A percentile compares a stretch with the other conserved stretches of the same genome.
Evolutionary conservation across 2,113 vertebrate genomes (phyloP).

Genomic region (Oriolus oriolus): DNA sequence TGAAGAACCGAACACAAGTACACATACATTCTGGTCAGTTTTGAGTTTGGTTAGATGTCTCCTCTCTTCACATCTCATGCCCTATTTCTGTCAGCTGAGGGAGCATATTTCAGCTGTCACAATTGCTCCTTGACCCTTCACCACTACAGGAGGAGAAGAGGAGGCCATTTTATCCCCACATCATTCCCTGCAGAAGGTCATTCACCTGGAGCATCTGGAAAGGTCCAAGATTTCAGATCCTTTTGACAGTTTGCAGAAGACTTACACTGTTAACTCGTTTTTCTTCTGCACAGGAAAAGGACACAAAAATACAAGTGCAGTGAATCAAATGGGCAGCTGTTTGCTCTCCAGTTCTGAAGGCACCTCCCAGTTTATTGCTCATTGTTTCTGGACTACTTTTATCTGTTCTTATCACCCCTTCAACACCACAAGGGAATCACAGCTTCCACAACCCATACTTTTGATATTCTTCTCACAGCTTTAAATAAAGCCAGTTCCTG

Average conservation of each 20-base stretch:
- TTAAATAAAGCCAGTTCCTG: neutral
- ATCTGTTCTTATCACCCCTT: neutral
- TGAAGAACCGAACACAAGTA: neutral
- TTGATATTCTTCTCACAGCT: neutral
- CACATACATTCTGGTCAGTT: rapidly evolving
- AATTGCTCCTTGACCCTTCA: neutral
- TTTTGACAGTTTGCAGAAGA: neutral
- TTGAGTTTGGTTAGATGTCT: neutral
- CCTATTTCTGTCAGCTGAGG: neutral
- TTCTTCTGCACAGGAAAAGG: neutral
- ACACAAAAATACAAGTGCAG: neutral
- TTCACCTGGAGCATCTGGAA: neutral
- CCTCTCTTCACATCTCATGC: neutral
- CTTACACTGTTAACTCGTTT: neutral
- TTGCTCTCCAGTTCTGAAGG: neutral
- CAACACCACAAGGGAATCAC: neutral
- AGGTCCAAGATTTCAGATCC: neutral
- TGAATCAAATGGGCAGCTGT: neutral
- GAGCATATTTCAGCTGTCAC: neutral
- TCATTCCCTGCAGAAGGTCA: neutral
- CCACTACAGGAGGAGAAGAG: neutral
- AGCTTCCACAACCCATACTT: neutral
- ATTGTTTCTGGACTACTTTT: neutral
- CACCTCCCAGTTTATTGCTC: neutral
- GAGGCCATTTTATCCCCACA: neutral